These are phyloP conservation scores for Acrocephalus kingi DNA, from an alignment of 2,113 vertebrate genomes.

Conservation along the genomic window DNA sequence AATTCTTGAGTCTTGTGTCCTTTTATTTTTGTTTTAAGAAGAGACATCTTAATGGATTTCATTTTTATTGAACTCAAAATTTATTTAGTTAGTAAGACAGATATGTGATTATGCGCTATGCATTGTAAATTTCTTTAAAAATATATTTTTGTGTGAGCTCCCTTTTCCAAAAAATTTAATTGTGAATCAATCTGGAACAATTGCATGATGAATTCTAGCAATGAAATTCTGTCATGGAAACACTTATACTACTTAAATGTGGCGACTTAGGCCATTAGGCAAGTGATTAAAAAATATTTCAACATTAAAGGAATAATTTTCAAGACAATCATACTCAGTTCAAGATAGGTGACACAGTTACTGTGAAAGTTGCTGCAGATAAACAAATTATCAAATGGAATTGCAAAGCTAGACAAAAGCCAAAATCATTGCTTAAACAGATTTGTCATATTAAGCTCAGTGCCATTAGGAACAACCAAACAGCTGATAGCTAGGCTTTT, in stretches of 20 bases:
- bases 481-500: background rate
- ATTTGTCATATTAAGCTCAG: background rate
- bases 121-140: background rate
- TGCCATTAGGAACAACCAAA: background rate
- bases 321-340: background rate
- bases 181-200: background rate
- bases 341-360: background rate
- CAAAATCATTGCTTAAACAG: background rate
- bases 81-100: background rate
- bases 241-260: background rate
- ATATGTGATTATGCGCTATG: background rate
- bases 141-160: background rate
- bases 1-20: background rate
- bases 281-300: background rate
- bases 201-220: background rate
- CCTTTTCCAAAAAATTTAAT: background rate
- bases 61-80: background rate
- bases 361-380: background rate
- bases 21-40: background rate
- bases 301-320: background rate
- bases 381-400: background rate
- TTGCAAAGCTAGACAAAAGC: background rate
- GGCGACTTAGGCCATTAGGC: background rate
- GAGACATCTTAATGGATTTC: background rate
- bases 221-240: background rate